phyloP scores from a whole-genome alignment of 2,888 invertebrate species.

The Sympetrum striolatum region DNA sequence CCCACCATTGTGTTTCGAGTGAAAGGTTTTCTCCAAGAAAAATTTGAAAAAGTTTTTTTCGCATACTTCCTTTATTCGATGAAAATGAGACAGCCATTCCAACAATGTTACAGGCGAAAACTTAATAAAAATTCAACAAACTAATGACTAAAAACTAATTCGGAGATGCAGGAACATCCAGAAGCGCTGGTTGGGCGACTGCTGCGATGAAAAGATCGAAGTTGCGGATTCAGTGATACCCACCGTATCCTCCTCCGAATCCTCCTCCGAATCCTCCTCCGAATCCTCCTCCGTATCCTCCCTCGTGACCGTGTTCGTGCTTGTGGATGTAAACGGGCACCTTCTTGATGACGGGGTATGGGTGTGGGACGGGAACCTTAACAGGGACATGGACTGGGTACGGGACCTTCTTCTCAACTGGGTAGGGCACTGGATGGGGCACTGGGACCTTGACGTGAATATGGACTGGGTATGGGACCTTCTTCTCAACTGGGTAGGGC shows the following conservation, averaged over 20 bases:
- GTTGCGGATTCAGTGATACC: not conserved
- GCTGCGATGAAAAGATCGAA: not conserved
- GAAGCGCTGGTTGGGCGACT: not conserved
- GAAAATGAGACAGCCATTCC: not conserved
- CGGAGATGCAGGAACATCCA: not conserved
- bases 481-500: conserved; percentile 37
- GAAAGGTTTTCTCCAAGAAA: too few species aligned
- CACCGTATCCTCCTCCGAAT: conserved; percentile 36
- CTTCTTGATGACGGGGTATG: not conserved
- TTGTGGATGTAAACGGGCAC: conserved; percentile 45
- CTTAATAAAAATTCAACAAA: not conserved
- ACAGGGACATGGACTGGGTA: conserved; percentile 6
- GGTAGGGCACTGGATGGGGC: not conserved
- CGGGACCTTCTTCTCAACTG: conserved; percentile 5
- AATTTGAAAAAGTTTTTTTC: too few species aligned
- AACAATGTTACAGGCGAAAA: not conserved
- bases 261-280: conserved; percentile 35
- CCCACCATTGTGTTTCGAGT: too few species aligned
- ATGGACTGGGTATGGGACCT: conserved; percentile 1
- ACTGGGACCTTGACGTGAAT: conserved; percentile 6
- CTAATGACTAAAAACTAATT: not conserved
- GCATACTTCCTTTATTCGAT: not conserved
- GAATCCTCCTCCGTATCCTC: conserved; percentile 15
- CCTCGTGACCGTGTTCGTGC: not conserved
- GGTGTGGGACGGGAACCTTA: conserved; percentile 34